Percentiles rank a stretch among this genome's conserved stretches.
Conservation (phyloP, 2,113 vertebrate species). For the Lepus timidus region DNA sequence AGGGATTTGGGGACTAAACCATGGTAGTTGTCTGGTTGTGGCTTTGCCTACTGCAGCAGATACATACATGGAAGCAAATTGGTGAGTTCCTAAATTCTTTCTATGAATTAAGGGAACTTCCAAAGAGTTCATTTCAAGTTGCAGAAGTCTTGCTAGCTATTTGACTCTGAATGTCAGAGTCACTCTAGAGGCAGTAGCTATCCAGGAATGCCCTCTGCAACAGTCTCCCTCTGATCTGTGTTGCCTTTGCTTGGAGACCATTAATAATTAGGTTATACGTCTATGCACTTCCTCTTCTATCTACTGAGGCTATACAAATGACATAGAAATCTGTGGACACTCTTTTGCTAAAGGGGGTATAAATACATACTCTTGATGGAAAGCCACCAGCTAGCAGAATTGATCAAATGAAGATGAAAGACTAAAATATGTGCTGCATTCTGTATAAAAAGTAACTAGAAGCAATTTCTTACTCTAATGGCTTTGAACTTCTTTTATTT, state of each 20-base stretch:
- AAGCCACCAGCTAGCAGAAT: conserved; percentile 9
- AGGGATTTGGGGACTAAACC: conserved; percentile 21
- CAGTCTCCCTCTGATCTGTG: neutral
- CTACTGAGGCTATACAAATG: conserved; percentile 52
- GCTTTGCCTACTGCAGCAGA: neutral
- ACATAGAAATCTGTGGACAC: conserved; percentile 44
- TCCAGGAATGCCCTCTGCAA: neutral
- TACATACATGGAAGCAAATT: neutral
- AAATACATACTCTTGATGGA: conserved; percentile 50
- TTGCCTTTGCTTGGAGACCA: neutral
- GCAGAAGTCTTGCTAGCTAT: neutral
- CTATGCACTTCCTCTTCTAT: conserved; percentile 22
- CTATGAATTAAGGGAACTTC: neutral
- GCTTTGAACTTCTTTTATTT: neutral
- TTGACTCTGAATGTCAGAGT: neutral
- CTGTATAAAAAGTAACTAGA: conserved; percentile 10
- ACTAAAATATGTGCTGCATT: neutral
- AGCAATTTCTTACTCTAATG: neutral
- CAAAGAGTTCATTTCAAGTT: neutral
- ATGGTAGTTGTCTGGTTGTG: neutral
- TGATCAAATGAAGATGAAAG: neutral
- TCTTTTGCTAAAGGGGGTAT: conserved; percentile 42
- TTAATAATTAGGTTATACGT: conserved; percentile 49
- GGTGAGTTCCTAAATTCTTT: neutral
- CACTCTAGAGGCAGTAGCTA: neutral